Evolutionary conservation across 1,140 invertebrate species (phyloP).

Genomic region (Conus ventricosus): DNA sequence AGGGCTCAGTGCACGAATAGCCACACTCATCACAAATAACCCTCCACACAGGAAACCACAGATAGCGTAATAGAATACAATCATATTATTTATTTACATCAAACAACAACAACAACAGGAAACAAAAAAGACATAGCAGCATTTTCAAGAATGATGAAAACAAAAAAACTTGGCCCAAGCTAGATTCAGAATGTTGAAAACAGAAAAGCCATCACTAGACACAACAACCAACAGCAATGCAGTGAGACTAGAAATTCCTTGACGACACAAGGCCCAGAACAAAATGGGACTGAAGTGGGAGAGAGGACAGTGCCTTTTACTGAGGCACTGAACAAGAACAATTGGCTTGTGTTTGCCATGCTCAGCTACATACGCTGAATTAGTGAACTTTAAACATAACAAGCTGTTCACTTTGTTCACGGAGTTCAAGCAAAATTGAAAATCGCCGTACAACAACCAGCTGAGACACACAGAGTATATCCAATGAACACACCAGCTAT

Average conservation of each 20-base stretch:
- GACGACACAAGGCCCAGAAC: not conserved
- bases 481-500: too few relatives aligned
- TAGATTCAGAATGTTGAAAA: conserved; percentile 4
- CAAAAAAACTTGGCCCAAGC: not conserved
- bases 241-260: not conserved
- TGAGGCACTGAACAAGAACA: not conserved
- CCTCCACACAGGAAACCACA: not conserved
- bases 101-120: not conserved
- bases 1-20: not conserved
- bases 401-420: too few relatives aligned
- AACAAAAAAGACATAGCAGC: not conserved
- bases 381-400: not conserved
- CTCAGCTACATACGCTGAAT: not conserved
- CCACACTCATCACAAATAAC: not conserved
- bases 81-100: not conserved
- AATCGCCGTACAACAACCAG: too few relatives aligned
- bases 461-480: too few relatives aligned
- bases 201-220: not conserved
- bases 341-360: not conserved
- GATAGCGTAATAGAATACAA: not conserved
- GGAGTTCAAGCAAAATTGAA: too few relatives aligned
- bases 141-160: not conserved
- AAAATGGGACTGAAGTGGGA: not conserved
- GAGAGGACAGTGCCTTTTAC: not conserved
- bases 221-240: not conserved